Evolutionary conservation across 2,113 vertebrate species (phyloP), one percentile per base, ranked within the genome.

Genomic region (Callorhinus ursinus): DNA sequence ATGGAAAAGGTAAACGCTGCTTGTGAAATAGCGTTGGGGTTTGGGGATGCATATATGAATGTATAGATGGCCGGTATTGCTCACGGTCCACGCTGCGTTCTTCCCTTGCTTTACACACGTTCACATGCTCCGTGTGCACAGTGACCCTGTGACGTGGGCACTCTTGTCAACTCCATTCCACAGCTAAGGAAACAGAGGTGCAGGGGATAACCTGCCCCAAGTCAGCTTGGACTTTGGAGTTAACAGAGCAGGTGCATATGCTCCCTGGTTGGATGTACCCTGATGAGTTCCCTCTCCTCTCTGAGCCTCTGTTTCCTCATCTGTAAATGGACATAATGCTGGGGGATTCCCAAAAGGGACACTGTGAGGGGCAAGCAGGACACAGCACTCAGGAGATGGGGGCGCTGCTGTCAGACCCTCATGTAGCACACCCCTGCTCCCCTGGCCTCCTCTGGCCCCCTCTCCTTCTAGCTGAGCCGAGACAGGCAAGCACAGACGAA

Each of bases 111-210:
- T 63, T 15, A 15, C 16, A 26, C 55, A 3, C 3, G 1, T 1
- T 22, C 42, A 15, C 15, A 4, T 0, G 22, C 19, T 36, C 65
- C 0, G 2, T 14, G 42, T 28, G 61, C 67, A 49, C 33, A 14
- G 77, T 0, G 1, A 22, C 19, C 21, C 76, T 16, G 15, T 1
- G 49, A 33, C 51, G 26, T 4, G 57, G 55, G 18, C 0, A 0
- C 24, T 7, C 5, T 42, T 13, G 7, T 31, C 12, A 13, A 42
- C 72, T 28, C 49, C 0, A 0, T 14, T 18, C 49, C 10, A 5
- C 51, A 42, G 94, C 51, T 0, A 4, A 15, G 94, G 80, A 51
- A 15, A 79, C 51, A 8, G 36, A 79, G 0, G 6, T 19, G 6
- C 4, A 4, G 59, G 9, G 59, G 13, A 0, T 63, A 5, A 36